Evolutionary conservation across 2,797 vertebrate genomes (phyloP), one percentile per base, ranked within the genome.

Genomic region (Darevskia mixta): DNA sequence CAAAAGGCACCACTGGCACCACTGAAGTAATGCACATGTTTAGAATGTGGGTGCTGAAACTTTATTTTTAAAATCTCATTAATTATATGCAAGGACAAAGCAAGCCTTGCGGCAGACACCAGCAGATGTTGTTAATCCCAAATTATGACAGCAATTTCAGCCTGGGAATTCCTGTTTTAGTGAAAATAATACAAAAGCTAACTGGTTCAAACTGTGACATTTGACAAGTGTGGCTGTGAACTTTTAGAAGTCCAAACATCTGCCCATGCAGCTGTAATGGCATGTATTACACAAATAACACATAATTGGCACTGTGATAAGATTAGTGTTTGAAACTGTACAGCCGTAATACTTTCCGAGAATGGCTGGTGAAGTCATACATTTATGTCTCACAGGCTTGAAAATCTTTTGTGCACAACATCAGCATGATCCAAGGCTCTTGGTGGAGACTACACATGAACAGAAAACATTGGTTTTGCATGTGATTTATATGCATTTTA

Each of bases 191-290:
- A 71, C n/a, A 55, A 23, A 78, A 69, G 41, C 29, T 71, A 79
- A 79, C 25, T 17, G 20, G 43, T 35, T 86, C 75, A 55, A 55
- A 86, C 76, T 8, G 27, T 35, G n/a, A 86, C 76, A 86, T 79
- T 79, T 79, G 43, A 43, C 76, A 86, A 38, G 1, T 10, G 20
- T 79, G 79, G 45, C 2, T 79, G 71, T 38, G 23, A 86, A 71
- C n/a, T 35, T 79, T 71, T 49, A 55, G 35, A 71, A 49, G 23
- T 25, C 66, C 76, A 84, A 18, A 69, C 41, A 58, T 79, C 76
- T 86, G 41, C 23, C 43, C 17, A 35, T 35, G 25, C 41, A 49
- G 15, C 25, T 79, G 11, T 35, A 83, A 55, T 35, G 11, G 13
- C 15, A 49, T 79, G 66, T 41, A 18, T 27, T 79, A 25, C 38